These are phyloP conservation scores for Thomomys bottae DNA, from an alignment of 2,113 vertebrate species.

Conservation along the genomic window DNA sequence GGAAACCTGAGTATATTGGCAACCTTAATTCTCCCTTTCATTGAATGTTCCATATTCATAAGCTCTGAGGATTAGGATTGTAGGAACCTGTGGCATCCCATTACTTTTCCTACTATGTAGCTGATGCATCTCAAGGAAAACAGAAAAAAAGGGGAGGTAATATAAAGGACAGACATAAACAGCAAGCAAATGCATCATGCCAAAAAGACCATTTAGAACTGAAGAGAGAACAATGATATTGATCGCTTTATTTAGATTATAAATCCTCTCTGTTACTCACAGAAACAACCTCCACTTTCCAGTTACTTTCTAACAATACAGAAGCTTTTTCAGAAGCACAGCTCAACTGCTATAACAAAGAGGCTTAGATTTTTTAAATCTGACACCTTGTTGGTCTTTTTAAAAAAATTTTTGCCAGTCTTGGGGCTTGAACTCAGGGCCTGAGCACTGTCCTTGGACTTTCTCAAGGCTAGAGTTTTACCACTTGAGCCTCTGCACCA, in stretches of 20 bases:
- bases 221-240: background rate
- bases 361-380: background rate
- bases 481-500: too few species aligned
- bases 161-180: background rate
- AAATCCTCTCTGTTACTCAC: background rate
- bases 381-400: background rate
- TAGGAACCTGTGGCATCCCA: background rate
- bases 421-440: too few species aligned
- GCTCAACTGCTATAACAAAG: background rate
- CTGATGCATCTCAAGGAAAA: background rate
- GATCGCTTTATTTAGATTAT: background rate
- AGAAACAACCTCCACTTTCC: background rate
- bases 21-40: background rate
- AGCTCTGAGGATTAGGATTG: background rate
- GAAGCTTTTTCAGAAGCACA: background rate
- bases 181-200: background rate
- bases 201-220: slow-evolving; percentile 1
- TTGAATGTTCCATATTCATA: background rate
- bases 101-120: background rate
- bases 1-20: background rate
- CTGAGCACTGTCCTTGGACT: too few species aligned
- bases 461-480: too few species aligned
- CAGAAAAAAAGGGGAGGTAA: background rate
- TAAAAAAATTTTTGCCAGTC: too few species aligned
- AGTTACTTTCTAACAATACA: background rate